phyloP scores from a whole-genome alignment of 1,140 invertebrate genomes.

The Lasaia peninsularis region DNA sequence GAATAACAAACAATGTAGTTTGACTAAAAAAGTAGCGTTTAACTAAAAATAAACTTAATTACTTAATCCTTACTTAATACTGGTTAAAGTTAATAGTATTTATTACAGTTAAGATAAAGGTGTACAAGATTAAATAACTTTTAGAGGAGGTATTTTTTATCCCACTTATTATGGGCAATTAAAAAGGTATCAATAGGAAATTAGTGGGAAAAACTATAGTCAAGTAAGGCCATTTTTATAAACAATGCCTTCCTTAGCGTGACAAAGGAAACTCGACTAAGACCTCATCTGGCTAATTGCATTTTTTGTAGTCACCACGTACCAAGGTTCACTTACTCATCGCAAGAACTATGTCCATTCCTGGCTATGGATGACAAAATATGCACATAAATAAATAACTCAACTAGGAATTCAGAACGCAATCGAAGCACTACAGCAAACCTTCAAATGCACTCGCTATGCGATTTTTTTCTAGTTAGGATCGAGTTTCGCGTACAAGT shows the following conservation, averaged over 20 bases:
- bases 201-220: slow-evolving; percentile 33
- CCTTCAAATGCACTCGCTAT: slow-evolving; percentile 42
- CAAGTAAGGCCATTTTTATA: slow-evolving; percentile 51
- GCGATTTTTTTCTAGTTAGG: slow-evolving; percentile 39
- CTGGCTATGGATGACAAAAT: slow-evolving; percentile 48
- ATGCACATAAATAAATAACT: slow-evolving; percentile 51
- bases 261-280: slow-evolving; percentile 67
- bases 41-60: too few relatives aligned
- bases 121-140: neutral
- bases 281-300: slow-evolving; percentile 63
- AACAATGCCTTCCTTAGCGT: slow-evolving; percentile 63
- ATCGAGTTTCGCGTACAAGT: slow-evolving; percentile 65
- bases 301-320: slow-evolving; percentile 66
- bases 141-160: neutral
- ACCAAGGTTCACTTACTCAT: slow-evolving; percentile 71
- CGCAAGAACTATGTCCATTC: slow-evolving; percentile 62
- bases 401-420: slow-evolving; percentile 48
- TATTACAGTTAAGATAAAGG: neutral
- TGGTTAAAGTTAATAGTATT: neutral
- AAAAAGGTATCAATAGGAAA: slow-evolving; percentile 41
- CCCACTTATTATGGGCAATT: slow-evolving; percentile 19
- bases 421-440: slow-evolving; percentile 56
- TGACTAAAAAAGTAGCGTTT: too few relatives aligned
- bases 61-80: neutral
- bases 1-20: too few relatives aligned